These are phyloP conservation scores for Porites lobata DNA, from an alignment of 92 coral and sea anemone genomes.

Conservation along the genomic window DNA sequence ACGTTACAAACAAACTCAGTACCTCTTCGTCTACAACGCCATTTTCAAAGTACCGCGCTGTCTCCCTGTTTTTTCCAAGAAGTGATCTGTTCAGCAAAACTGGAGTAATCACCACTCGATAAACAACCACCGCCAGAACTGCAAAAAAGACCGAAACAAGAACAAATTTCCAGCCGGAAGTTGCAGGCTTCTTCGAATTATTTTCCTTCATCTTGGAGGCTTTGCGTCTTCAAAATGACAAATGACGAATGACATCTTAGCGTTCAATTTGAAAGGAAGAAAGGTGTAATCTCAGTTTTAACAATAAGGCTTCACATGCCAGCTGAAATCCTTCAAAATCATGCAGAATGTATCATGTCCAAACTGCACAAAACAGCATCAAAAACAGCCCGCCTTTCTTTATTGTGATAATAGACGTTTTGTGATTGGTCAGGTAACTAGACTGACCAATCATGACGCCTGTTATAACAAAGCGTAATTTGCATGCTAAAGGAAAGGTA, in stretches of 20 bases:
- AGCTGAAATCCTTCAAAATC: not conserved
- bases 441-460: constrained; percentile 52
- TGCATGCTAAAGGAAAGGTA: constrained; percentile 23
- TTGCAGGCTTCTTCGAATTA: not conserved
- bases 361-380: not conserved
- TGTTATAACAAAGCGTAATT: constrained; percentile 34
- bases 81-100: constrained; percentile 7
- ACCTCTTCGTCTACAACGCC: constrained; percentile 68
- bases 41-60: not conserved
- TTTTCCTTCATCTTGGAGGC: not conserved
- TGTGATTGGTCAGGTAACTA: constrained; percentile 36
- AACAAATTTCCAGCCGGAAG: constrained; percentile 24
- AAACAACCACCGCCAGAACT: constrained; percentile 39
- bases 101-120: constrained; percentile 40
- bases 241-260: not conserved
- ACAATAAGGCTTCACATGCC: not conserved
- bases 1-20: constrained; percentile 77
- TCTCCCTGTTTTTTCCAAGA: not conserved
- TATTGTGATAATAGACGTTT: constrained; percentile 8
- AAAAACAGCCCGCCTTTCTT: not conserved
- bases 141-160: constrained; percentile 32
- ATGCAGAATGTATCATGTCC: not conserved
- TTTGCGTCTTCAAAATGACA: not conserved
- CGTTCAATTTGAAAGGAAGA: not conserved
- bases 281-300: not conserved